phyloP scores from a whole-genome alignment of 2,888 invertebrate species.

The Coenonympha glycerion region DNA sequence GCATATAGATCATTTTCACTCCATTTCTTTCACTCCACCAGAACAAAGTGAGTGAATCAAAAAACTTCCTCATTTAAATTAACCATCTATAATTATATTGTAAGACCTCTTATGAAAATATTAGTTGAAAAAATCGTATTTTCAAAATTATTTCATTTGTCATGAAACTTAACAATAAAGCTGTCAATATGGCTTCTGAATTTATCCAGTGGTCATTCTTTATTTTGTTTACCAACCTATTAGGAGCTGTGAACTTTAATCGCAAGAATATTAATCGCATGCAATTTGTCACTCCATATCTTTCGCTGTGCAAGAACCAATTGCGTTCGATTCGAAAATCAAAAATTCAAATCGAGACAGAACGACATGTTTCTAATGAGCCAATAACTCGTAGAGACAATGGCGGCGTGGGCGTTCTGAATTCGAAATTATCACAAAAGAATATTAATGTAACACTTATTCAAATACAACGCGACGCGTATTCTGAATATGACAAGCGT shows the following conservation, averaged over 20 bases:
- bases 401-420: constrained; percentile 69
- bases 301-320: constrained; percentile 50
- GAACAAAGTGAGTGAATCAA: background rate
- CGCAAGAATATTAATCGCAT: background rate
- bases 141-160: background rate
- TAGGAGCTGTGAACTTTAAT: background rate
- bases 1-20: constrained; percentile 40
- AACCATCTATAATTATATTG: too few species aligned
- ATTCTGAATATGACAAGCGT: constrained; percentile 25
- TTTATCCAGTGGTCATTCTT: background rate
- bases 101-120: too few species aligned
- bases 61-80: too few species aligned
- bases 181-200: background rate
- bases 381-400: constrained; percentile 73
- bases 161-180: background rate
- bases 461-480: constrained; percentile 57
- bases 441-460: constrained; percentile 75
- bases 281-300: constrained; percentile 44
- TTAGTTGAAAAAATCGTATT: too few species aligned
- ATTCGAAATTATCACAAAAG: constrained; percentile 73
- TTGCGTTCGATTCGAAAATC: constrained; percentile 67
- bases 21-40: constrained; percentile 36
- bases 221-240: too few species aligned
- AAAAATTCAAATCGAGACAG: constrained; percentile 68
- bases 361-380: constrained; percentile 71